These are phyloP conservation scores for Orestias chungarensis DNA, from an alignment of 2,797 vertebrate genomes.

Conservation along the genomic window DNA sequence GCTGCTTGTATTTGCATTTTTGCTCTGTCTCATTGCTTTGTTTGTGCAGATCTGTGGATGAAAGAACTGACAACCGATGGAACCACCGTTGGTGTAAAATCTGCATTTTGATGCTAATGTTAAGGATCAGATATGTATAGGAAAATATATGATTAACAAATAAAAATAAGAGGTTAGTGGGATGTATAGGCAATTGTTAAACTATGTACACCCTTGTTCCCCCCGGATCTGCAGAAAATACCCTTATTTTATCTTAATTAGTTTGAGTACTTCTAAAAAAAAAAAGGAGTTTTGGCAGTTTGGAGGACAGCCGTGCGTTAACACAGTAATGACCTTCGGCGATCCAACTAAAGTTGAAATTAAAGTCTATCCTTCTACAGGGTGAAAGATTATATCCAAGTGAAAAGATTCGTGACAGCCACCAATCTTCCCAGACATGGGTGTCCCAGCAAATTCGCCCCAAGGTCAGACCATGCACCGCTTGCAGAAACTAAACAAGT, in stretches of 20 bases:
- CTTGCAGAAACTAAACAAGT: neutral
- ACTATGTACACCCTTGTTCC: neutral
- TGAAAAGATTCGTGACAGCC: neutral
- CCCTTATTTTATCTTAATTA: neutral
- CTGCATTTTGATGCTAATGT: neutral
- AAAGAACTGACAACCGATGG: constrained; percentile 17
- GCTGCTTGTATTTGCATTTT: constrained; percentile 22
- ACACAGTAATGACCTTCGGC: neutral
- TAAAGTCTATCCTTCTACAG: neutral
- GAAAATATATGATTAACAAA: neutral
- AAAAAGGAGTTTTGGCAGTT: neutral
- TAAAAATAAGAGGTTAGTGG: neutral
- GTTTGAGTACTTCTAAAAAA: neutral
- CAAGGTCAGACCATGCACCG: neutral
- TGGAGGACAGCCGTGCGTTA: neutral
- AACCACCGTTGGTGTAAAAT: neutral
- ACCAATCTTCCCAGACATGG: neutral
- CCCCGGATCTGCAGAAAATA: neutral
- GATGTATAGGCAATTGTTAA: neutral
- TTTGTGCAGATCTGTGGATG: constrained; percentile 24
- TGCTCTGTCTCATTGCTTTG: constrained; percentile 18
- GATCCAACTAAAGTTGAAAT: neutral
- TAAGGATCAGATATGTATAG: neutral
- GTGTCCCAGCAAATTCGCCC: neutral
- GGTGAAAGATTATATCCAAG: neutral